These are phyloP conservation scores for Artibeus jamaicensis DNA, from an alignment of 2,797 vertebrate species.

Conservation along the genomic window DNA sequence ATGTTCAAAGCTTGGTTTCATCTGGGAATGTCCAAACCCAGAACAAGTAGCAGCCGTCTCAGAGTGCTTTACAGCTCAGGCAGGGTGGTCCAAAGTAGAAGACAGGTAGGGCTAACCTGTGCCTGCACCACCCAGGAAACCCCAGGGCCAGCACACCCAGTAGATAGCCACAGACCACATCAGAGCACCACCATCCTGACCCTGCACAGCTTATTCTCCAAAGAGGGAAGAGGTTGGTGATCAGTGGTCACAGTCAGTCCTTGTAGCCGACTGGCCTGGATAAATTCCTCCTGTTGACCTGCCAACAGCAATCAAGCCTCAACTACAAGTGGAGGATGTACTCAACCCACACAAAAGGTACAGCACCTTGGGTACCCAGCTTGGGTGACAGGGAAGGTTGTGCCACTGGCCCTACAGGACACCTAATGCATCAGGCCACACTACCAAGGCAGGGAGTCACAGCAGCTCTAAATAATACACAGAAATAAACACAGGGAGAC, in stretches of 20 bases:
- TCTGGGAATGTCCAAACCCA: background rate
- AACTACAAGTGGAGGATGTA: background rate
- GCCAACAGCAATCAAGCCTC: background rate
- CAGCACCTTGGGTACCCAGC: background rate
- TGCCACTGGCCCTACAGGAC: background rate
- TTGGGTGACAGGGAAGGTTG: background rate
- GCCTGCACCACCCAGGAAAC: background rate
- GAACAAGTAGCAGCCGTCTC: background rate
- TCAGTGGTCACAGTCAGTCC: background rate
- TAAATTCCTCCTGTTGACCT: background rate
- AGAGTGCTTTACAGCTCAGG: background rate
- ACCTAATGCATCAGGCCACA: background rate
- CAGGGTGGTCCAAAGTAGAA: background rate
- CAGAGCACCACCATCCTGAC: background rate
- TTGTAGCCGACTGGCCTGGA: background rate
- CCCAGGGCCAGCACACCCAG: background rate
- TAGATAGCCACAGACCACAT: background rate
- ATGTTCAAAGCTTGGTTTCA: background rate
- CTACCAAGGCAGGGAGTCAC: background rate
- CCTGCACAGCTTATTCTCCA: background rate
- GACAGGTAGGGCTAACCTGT: background rate
- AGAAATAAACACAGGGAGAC: background rate
- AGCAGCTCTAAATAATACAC: background rate
- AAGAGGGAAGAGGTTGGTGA: background rate
- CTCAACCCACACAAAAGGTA: background rate